These are phyloP conservation scores for Tauraco erythrolophus DNA, from an alignment of 2,113 vertebrate genomes.

Conservation along the genomic window DNA sequence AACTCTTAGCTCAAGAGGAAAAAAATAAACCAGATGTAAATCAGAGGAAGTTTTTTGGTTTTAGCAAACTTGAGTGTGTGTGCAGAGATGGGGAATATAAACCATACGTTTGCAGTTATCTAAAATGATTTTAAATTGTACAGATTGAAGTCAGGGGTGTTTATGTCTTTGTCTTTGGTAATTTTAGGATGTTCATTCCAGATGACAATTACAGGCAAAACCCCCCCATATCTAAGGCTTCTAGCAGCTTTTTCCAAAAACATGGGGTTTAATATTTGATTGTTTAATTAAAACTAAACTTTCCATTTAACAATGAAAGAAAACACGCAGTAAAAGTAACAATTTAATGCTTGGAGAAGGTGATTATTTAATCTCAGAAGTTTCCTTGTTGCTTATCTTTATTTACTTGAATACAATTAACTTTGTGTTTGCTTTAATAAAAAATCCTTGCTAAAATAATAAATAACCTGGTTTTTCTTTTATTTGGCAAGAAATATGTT, in stretches of 20 bases:
- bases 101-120: background rate
- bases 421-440: background rate
- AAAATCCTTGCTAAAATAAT: slow-evolving; percentile 9
- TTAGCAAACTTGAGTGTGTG: background rate
- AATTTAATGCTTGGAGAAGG: background rate
- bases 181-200: background rate
- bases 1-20: background rate
- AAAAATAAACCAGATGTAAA: background rate
- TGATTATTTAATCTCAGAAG: background rate
- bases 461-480: background rate
- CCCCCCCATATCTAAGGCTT: too few relatives aligned
- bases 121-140: background rate
- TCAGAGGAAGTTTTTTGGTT: slow-evolving; percentile 1
- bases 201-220: background rate
- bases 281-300: slow-evolving; percentile 1
- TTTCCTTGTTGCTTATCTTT: slow-evolving; percentile 18
- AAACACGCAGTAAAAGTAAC: background rate
- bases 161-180: background rate
- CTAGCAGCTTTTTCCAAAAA: background rate
- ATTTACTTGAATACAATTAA: background rate
- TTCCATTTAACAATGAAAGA: background rate
- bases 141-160: background rate
- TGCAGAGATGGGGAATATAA: background rate
- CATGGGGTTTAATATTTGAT: background rate
- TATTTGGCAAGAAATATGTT: background rate